phyloP scores from a whole-genome alignment of 2,797 vertebrate species.

The Melanotaenia boesemani region DNA sequence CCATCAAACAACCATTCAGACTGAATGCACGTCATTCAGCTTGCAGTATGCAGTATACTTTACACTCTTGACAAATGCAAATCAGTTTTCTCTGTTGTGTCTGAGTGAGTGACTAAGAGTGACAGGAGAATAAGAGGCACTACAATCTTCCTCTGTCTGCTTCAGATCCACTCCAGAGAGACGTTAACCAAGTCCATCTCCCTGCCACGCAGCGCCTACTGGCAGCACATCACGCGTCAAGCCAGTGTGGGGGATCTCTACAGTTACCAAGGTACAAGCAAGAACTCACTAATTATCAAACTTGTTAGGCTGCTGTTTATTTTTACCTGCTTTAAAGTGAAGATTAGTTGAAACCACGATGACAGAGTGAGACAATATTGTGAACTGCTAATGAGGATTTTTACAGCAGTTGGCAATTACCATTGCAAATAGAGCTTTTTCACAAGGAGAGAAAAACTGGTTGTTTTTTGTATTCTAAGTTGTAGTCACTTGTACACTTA shows the following conservation, averaged over 20 bases:
- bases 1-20: slow-evolving; percentile 26
- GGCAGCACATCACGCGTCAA: slow-evolving; percentile 98
- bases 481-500: neutral
- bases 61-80: slow-evolving; percentile 21
- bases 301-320: slow-evolving; percentile 7
- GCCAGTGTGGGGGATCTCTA: slow-evolving; percentile 97
- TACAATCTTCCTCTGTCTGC: slow-evolving; percentile 49
- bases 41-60: neutral
- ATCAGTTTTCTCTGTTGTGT: slow-evolving; percentile 29
- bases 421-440: neutral
- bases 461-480: neutral
- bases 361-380: neutral
- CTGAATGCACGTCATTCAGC: slow-evolving; percentile 31
- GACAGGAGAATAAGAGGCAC: slow-evolving; percentile 44
- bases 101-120: slow-evolving; percentile 44
- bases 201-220: slow-evolving; percentile 96
- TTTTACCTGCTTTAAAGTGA: slow-evolving; percentile 21
- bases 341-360: slow-evolving; percentile 11
- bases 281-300: slow-evolving; percentile 52
- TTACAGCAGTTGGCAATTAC: slow-evolving; percentile 4
- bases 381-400: slow-evolving; percentile 9
- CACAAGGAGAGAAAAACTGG: neutral
- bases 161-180: slow-evolving; percentile 93
- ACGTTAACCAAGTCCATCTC: slow-evolving; percentile 96
- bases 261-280: slow-evolving; percentile 94